Percentiles rank a stretch among this genome's conserved stretches.
Evolutionary conservation across 2,113 vertebrate genomes (phyloP).

Genomic region (Riparia riparia): DNA sequence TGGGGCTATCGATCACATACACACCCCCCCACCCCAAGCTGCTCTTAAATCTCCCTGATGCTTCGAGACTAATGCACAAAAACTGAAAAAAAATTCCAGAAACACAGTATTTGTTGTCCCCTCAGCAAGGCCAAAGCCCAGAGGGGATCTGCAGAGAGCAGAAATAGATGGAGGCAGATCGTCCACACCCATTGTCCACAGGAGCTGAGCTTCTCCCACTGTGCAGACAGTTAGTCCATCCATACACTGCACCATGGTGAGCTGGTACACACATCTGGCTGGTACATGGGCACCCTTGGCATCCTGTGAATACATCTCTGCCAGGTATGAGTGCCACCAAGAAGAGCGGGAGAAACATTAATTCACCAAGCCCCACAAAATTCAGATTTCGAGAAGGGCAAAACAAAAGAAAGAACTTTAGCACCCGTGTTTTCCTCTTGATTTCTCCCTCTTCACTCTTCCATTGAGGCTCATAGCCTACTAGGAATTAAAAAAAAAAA

Average conservation of each 20-base stretch:
- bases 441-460: neutral
- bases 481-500: too few species aligned
- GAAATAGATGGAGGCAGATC: neutral
- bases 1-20: neutral
- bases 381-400: neutral
- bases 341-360: neutral
- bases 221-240: neutral
- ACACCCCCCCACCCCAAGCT: neutral
- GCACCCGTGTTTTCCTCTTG: neutral
- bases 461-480: neutral
- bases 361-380: neutral
- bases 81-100: neutral
- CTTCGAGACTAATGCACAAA: neutral
- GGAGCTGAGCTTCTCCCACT: neutral
- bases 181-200: neutral
- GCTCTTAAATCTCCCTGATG: neutral
- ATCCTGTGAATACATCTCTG: conserved; percentile 7
- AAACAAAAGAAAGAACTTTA: neutral
- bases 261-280: conserved; percentile 36
- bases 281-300: neutral
- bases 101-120: neutral
- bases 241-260: neutral
- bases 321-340: neutral
- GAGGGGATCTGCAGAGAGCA: neutral
- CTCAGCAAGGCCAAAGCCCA: neutral